Conservation (phyloP, 2,888 invertebrate genomes). For the Ceratothoa steindachneri region DNA sequence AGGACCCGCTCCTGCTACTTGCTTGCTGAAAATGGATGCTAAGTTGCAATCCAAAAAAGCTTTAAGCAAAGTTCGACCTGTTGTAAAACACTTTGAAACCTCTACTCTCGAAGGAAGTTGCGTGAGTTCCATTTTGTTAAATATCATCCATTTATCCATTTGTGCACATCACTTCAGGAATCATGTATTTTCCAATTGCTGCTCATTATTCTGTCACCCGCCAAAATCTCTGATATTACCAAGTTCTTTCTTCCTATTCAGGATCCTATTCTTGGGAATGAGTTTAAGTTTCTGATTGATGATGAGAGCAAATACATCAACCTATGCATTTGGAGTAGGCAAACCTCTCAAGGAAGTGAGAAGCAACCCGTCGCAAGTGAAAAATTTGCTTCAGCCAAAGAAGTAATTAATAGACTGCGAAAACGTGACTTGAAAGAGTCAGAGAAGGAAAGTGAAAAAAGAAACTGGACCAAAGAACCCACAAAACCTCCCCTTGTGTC, state of each 20-base stretch:
- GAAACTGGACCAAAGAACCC: not conserved
- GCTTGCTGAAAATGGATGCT: not conserved
- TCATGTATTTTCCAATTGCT: no score
- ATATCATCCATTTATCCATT: not conserved
- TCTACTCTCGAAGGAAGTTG: slow-evolving; percentile 22
- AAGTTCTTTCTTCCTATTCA: no score
- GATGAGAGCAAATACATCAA: slow-evolving; percentile 34
- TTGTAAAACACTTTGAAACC: slow-evolving; percentile 29
- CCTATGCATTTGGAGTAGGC: slow-evolving; percentile 35
- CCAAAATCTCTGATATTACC: no score
- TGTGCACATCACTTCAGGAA: no score
- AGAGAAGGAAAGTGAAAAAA: slow-evolving; percentile 23
- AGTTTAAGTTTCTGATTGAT: slow-evolving; percentile 36
- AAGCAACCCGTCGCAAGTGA: not conserved
- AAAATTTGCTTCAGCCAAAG: not conserved
- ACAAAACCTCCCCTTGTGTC: not conserved
- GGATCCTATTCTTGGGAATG: slow-evolving; percentile 37
- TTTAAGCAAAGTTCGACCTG: slow-evolving; percentile 13
- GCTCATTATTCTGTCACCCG: no score
- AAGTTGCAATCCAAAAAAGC: not conserved
- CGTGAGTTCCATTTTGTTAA: slow-evolving; percentile 26
- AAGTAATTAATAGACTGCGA: slow-evolving; percentile 5
- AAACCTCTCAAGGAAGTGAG: slow-evolving; percentile 20
- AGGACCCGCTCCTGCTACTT: slow-evolving; percentile 7
- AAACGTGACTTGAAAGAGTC: not conserved